Evolutionary conservation across 2,888 invertebrate species (phyloP).

Genomic region (Drosophila tanythrix): DNA sequence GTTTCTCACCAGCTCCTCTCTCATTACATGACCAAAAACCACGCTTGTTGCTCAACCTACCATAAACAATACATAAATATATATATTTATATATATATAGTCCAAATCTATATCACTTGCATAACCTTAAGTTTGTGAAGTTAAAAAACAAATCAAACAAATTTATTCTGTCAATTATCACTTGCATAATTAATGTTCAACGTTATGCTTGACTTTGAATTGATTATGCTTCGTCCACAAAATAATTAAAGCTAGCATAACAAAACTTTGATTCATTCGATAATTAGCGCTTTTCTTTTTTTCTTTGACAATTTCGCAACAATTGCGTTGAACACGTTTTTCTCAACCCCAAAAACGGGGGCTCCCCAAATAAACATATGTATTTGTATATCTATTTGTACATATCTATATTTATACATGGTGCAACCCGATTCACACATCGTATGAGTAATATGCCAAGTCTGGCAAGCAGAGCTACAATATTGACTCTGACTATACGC

Average conservation of each 20-base stretch:
- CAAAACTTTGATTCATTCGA: conserved; percentile 34
- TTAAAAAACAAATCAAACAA: conserved; percentile 4
- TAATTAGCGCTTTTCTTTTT: conserved; percentile 52
- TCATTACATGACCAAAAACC: conserved; percentile 12
- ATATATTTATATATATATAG: too few species aligned
- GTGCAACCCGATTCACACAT: conserved; percentile 41
- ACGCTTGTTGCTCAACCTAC: conserved; percentile 34
- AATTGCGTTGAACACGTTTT: conserved; percentile 56
- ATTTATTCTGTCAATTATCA: conserved; percentile 56
- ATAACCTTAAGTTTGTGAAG: neutral
- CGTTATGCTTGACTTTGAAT: conserved; percentile 9
- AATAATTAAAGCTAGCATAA: neutral
- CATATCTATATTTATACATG: conserved; percentile 9
- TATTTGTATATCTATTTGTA: neutral
- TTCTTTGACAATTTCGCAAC: conserved; percentile 39
- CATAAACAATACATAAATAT: conserved; percentile 30
- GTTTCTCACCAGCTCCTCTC: conserved; percentile 26
- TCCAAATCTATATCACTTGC: neutral
- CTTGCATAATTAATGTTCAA: conserved; percentile 18
- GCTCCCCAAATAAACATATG: conserved; percentile 14
- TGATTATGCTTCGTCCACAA: conserved; percentile 9
- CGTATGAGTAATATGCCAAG: conserved; percentile 44
- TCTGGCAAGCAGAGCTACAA: conserved; percentile 1
- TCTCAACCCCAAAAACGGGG: conserved; percentile 64
- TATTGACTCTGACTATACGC: neutral